These are phyloP conservation scores for Crioceris asparagi DNA, from an alignment of 2,888 invertebrate species.

Conservation along the genomic window DNA sequence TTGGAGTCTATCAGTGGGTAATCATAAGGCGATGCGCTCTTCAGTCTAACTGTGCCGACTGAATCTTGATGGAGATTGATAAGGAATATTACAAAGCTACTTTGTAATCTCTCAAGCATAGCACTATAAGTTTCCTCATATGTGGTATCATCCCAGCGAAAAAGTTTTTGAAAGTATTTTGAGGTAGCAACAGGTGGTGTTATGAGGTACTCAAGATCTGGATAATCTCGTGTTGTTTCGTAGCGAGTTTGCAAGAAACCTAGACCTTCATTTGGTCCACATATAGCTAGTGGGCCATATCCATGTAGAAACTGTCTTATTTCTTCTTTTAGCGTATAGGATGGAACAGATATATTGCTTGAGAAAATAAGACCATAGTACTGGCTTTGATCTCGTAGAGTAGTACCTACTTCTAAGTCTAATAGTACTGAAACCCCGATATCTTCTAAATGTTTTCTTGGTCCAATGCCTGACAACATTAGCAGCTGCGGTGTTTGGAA, in stretches of 20 bases:
- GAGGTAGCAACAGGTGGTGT: not conserved
- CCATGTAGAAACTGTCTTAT: slow-evolving; percentile 38
- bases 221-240: not conserved
- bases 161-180: slow-evolving; percentile 10
- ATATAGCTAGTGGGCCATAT: slow-evolving; percentile 7
- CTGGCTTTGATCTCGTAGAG: slow-evolving; percentile 66
- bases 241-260: not conserved
- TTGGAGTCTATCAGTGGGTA: slow-evolving; percentile 53
- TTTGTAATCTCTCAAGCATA: too few relatives aligned
- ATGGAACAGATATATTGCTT: slow-evolving; percentile 44
- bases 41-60: slow-evolving; percentile 50
- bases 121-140: slow-evolving; percentile 34
- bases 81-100: too few relatives aligned
- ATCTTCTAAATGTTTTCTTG: slow-evolving; percentile 45
- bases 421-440: slow-evolving; percentile 49
- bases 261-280: not conserved
- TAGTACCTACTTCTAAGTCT: slow-evolving; percentile 62
- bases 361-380: slow-evolving; percentile 58
- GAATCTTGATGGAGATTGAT: slow-evolving; percentile 9
- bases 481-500: slow-evolving; percentile 73
- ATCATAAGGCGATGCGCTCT: slow-evolving; percentile 17
- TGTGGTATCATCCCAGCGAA: slow-evolving; percentile 20
- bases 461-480: slow-evolving; percentile 72
- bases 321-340: slow-evolving; percentile 32
- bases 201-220: not conserved